Conservation (phyloP, 2,888 invertebrate genomes). For the Brachypalpus laphriformis region DNA sequence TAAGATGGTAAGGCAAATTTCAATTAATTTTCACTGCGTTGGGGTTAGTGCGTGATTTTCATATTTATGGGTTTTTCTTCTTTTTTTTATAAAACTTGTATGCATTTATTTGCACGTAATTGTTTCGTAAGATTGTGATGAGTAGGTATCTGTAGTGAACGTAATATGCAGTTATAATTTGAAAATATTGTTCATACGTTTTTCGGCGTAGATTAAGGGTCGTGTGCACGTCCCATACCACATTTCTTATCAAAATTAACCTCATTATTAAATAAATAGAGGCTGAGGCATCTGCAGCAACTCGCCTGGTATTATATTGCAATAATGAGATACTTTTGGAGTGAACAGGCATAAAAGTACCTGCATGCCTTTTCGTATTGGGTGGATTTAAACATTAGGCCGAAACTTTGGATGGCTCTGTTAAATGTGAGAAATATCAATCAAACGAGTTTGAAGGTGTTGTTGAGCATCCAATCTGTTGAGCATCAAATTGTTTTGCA, state of each 20-base stretch:
- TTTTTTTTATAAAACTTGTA: not conserved
- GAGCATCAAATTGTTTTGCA: no score
- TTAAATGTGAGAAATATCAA: no score
- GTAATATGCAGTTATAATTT: conserved; percentile 1
- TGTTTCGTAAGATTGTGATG: conserved; percentile 28
- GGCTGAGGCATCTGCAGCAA: no score
- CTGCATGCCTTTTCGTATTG: no score
- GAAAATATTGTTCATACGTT: not conserved
- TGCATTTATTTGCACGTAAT: conserved; percentile 33
- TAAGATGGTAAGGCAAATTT: conserved; percentile 14
- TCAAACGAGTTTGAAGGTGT: no score
- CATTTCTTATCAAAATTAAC: conserved; percentile 5
- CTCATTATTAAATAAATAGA: not conserved
- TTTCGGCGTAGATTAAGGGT: not conserved
- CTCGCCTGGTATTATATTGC: no score
- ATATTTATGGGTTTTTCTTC: not conserved
- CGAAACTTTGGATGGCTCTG: no score
- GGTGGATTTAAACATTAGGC: no score
- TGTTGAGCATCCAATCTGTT: no score
- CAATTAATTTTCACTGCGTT: not conserved
- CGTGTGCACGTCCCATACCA: not conserved
- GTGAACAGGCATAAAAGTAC: no score
- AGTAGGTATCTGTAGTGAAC: not conserved
- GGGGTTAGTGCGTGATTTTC: not conserved
- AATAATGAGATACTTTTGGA: no score